Percentiles rank a stretch among this genome's conserved stretches.
Evolutionary conservation across 2,113 vertebrate species (phyloP).

Genomic region (Vireo altiloquus): DNA sequence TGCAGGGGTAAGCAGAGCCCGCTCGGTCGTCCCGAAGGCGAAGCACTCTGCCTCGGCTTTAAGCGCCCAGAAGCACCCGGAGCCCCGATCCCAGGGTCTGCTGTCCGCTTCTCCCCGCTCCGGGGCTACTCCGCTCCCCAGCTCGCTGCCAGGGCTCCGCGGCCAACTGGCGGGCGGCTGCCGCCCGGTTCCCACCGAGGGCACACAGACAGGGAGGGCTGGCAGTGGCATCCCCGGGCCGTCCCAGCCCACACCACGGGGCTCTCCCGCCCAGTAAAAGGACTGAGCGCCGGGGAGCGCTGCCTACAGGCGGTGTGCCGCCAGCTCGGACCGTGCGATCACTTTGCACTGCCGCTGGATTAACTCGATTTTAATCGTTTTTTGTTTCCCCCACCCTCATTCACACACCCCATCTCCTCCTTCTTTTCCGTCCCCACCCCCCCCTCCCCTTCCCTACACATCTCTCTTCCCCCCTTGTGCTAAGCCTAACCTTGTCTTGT

Average conservation of each 20-base stretch:
- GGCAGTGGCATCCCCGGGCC: not conserved
- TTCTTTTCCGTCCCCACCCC: not conserved
- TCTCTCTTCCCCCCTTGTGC: slow-evolving; percentile 33
- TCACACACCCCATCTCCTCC: slow-evolving; percentile 2
- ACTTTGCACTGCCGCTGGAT: slow-evolving; percentile 71
- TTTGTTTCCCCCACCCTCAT: not conserved
- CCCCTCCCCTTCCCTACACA: not conserved
- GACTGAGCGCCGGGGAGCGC: not conserved
- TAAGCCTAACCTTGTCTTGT: slow-evolving; percentile 76
- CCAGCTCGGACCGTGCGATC: slow-evolving; percentile 42
- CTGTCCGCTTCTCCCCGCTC: not conserved
- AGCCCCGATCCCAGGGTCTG: not conserved
- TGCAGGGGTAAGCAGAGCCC: not conserved
- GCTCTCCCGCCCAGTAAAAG: not conserved
- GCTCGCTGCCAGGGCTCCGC: slow-evolving; percentile 1
- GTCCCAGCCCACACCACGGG: not conserved
- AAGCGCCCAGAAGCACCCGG: not conserved
- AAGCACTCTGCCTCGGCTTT: not conserved
- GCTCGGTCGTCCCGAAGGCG: not conserved
- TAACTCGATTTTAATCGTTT: slow-evolving; percentile 72
- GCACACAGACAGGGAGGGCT: not conserved
- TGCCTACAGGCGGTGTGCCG: not conserved
- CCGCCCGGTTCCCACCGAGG: not conserved
- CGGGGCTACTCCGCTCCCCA: not conserved
- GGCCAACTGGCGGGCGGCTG: not conserved